Evolutionary conservation across 2,797 vertebrate species (phyloP).

Genomic region (Sebastes kiyomatsui): DNA sequence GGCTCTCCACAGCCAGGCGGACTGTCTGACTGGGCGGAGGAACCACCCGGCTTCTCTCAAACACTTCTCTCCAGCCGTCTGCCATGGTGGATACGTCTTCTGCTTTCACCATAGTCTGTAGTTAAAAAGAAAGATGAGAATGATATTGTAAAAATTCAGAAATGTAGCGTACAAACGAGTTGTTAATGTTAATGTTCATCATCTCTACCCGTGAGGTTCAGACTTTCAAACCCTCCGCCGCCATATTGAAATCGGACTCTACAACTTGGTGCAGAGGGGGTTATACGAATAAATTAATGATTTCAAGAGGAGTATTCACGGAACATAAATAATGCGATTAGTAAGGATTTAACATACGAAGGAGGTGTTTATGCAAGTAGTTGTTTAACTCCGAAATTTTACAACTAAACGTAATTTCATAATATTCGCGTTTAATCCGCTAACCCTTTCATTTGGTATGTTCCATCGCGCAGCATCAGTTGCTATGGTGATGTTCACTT

Average conservation of each 20-base stretch:
- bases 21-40: conserved; percentile 82
- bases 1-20: conserved; percentile 64
- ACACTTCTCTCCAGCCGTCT: conserved; percentile 80
- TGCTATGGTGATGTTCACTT: conserved; percentile 73
- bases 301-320: not conserved
- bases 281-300: fast-evolving
- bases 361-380: fast-evolving
- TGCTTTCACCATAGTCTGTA: conserved; percentile 36
- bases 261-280: conserved; percentile 7
- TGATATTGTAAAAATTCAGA: fast-evolving
- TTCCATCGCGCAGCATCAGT: conserved; percentile 67
- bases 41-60: conserved; percentile 70
- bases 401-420: fast-evolving
- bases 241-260: conserved; percentile 65
- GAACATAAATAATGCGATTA: fast-evolving
- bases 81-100: conserved; percentile 52
- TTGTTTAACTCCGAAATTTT: fast-evolving
- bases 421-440: fast-evolving
- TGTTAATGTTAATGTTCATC: not conserved
- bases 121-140: not conserved
- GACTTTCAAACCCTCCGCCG: conserved; percentile 51
- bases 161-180: not conserved
- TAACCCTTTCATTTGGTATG: conserved; percentile 57
- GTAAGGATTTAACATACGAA: fast-evolving
- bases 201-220: not conserved